Evolutionary conservation across 2,888 invertebrate genomes (phyloP).

Genomic region (Coelopa pilipes): DNA sequence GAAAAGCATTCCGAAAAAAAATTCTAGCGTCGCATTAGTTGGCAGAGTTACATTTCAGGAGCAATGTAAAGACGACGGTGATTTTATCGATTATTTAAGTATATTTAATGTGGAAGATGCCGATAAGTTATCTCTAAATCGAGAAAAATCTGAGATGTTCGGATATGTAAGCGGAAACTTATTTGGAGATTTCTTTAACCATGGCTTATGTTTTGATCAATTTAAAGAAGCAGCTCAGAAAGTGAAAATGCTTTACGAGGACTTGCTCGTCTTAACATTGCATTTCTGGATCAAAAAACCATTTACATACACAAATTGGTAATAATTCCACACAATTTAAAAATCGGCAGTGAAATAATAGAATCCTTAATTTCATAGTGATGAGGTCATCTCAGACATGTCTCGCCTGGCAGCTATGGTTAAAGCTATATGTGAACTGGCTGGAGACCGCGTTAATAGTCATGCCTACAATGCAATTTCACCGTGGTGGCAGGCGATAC

Average conservation of each 20-base stretch:
- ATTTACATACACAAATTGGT: slow-evolving; percentile 65
- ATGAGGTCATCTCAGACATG: slow-evolving; percentile 71
- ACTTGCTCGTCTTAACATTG: slow-evolving; percentile 78
- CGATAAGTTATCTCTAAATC: slow-evolving; percentile 61
- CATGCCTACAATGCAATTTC: slow-evolving; percentile 76
- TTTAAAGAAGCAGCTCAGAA: slow-evolving; percentile 54
- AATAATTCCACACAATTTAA: slow-evolving; percentile 28
- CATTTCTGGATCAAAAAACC: slow-evolving; percentile 77
- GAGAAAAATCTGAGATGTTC: slow-evolving; percentile 58
- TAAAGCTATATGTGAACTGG: slow-evolving; percentile 73
- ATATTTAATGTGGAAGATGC: slow-evolving; percentile 57
- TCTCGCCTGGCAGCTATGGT: slow-evolving; percentile 76
- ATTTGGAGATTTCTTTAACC: slow-evolving; percentile 57
- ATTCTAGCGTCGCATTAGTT: neutral
- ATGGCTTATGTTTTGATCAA: slow-evolving; percentile 66
- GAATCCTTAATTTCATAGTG: slow-evolving; percentile 49
- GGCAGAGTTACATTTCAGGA: slow-evolving; percentile 72
- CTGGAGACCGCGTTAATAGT: slow-evolving; percentile 71
- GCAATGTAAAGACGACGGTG: slow-evolving; percentile 68
- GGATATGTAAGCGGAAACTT: slow-evolving; percentile 58
- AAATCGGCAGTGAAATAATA: neutral
- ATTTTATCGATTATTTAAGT: slow-evolving; percentile 69
- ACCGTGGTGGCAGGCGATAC: slow-evolving; percentile 84
- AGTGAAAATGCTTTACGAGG: slow-evolving; percentile 67
- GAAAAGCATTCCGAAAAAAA: slow-evolving; percentile 33